Percentiles rank a stretch among this genome's conserved stretches.
Evolutionary conservation across 2,888 invertebrate genomes (phyloP).

Genomic region (Blastobasis adustella): DNA sequence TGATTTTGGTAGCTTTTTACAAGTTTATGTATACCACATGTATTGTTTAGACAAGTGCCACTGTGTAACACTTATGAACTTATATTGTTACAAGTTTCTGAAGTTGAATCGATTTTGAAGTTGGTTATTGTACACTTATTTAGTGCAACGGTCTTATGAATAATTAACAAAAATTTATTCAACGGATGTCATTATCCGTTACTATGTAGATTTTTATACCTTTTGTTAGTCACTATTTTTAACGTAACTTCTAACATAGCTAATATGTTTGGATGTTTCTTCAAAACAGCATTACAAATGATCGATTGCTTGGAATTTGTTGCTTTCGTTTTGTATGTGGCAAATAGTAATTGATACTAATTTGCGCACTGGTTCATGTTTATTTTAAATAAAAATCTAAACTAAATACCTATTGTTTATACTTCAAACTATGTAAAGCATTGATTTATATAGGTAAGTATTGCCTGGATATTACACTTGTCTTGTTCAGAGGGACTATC

Average conservation of each 20-base stretch:
- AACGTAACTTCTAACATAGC: constrained; percentile 3
- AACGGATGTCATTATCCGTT: neutral
- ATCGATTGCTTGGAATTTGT: neutral
- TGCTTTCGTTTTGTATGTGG: constrained; percentile 1
- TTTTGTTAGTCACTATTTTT: constrained; percentile 10
- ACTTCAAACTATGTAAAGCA: neutral
- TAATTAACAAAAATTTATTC: too few relatives aligned
- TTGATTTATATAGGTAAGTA: constrained; percentile 10
- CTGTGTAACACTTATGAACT: too few relatives aligned
- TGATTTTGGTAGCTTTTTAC: too few relatives aligned
- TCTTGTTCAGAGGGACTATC: too few relatives aligned
- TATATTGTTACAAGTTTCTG: too few relatives aligned
- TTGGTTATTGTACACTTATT: too few relatives aligned
- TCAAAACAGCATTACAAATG: neutral
- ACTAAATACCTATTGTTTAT: constrained; percentile 19
- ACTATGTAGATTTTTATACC: constrained; percentile 5
- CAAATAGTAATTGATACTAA: constrained; percentile 28
- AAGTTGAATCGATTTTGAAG: too few relatives aligned
- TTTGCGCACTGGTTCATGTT: constrained; percentile 70
- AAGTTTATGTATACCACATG: too few relatives aligned
- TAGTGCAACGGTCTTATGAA: too few relatives aligned
- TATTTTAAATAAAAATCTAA: constrained; percentile 62
- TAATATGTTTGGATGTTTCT: neutral
- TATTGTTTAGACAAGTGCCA: too few relatives aligned
- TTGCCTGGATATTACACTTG: too few relatives aligned